These are phyloP conservation scores for Heloderma charlesbogerti DNA, from an alignment of 2,113 vertebrate species.

Conservation along the genomic window DNA sequence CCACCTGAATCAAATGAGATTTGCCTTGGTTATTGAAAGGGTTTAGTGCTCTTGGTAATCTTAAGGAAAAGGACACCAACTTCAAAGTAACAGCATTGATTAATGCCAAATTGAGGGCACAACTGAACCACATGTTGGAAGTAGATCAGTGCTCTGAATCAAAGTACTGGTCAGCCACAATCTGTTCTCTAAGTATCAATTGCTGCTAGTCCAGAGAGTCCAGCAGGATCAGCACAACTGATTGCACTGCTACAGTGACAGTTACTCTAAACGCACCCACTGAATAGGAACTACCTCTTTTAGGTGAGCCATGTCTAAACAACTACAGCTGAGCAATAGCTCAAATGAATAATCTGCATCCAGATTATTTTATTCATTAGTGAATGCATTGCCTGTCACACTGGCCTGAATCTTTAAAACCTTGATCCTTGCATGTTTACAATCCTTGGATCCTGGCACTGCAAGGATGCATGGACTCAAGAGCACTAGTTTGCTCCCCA, in stretches of 20 bases:
- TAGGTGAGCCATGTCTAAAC: not conserved
- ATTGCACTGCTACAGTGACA: not conserved
- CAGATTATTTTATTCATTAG: not conserved
- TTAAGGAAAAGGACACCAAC: conserved; percentile 9
- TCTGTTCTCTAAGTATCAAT: not conserved
- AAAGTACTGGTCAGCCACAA: not conserved
- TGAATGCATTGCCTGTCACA: not conserved
- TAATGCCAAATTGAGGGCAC: not conserved
- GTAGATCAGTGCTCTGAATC: not conserved
- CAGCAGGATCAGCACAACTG: not conserved
- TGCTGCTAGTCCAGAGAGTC: not conserved
- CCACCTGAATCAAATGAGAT: not conserved
- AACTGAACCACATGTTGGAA: not conserved
- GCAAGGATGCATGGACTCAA: not conserved
- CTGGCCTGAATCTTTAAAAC: not conserved
- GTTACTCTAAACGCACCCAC: not conserved
- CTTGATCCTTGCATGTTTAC: not conserved
- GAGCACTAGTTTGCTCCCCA: not conserved
- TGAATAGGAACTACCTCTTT: not conserved
- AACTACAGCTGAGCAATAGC: not conserved
- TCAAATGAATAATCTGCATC: not conserved
- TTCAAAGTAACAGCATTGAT: not conserved
- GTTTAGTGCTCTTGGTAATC: not conserved
- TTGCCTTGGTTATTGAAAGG: not conserved
- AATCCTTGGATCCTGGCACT: not conserved